These are phyloP conservation scores for Drosophila pegasa DNA, from an alignment of 2,888 invertebrate species.

Conservation along the genomic window DNA sequence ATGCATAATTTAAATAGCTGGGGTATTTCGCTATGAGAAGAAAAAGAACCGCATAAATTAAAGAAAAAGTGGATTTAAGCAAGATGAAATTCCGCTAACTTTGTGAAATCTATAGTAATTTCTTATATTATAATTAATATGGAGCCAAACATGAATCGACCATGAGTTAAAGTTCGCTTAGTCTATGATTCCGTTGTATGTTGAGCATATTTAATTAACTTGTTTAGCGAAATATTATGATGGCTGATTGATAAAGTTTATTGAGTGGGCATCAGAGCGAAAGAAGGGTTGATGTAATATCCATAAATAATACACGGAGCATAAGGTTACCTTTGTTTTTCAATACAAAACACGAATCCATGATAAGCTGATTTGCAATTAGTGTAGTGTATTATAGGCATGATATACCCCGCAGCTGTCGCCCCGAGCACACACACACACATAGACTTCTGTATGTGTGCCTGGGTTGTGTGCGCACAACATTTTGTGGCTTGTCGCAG, in stretches of 20 bases:
- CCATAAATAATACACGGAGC: constrained; percentile 2
- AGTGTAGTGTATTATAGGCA: not conserved
- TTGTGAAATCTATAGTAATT: not conserved
- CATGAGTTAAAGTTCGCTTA: not conserved
- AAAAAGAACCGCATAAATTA: not conserved
- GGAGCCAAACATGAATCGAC: not conserved
- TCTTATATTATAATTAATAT: not conserved
- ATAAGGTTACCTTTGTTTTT: not conserved
- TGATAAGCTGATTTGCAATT: constrained; percentile 3
- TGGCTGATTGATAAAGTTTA: constrained; percentile 34
- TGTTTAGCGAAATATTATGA: constrained; percentile 9
- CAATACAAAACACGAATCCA: not conserved
- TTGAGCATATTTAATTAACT: constrained; percentile 39
- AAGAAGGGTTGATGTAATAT: constrained; percentile 37
- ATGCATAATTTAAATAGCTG: not conserved
- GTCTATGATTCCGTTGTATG: constrained; percentile 4
- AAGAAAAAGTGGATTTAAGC: not conserved
- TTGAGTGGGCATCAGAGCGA: constrained; percentile 8
- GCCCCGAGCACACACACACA: not conserved
- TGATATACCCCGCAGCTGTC: not conserved
- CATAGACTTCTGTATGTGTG: not conserved
- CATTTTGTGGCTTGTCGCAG: constrained; percentile 32
- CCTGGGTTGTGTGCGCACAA: constrained; percentile 5
- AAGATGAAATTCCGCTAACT: not conserved
- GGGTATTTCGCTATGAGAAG: not conserved